These are phyloP conservation scores for Euplexia lucipara DNA, from an alignment of 2,888 invertebrate genomes.

Conservation along the genomic window DNA sequence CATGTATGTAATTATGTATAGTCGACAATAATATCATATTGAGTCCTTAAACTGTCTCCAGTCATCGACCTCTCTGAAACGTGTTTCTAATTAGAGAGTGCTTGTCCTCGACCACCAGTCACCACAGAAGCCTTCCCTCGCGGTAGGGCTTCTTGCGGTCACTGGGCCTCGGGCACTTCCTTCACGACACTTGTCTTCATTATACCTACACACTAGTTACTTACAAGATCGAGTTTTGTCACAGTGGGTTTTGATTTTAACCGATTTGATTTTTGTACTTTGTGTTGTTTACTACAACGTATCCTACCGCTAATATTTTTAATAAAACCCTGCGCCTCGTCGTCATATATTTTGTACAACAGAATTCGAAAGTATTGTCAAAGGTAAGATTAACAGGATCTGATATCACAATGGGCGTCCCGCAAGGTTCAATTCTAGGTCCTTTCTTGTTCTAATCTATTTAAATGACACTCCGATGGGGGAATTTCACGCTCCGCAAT, in stretches of 20 bases:
- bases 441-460: too few relatives aligned
- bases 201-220: constrained; percentile 12
- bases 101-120: constrained; percentile 67
- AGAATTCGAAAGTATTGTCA: too few relatives aligned
- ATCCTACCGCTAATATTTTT: background rate
- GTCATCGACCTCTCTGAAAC: constrained; percentile 66
- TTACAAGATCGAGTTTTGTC: constrained; percentile 26
- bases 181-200: constrained; percentile 74
- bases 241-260: constrained; percentile 5
- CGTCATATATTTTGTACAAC: too few relatives aligned
- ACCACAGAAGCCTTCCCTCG: constrained; percentile 71
- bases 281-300: background rate
- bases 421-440: too few relatives aligned
- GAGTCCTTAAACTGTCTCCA: constrained; percentile 23
- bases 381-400: too few relatives aligned
- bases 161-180: constrained; percentile 78
- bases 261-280: background rate
- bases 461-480: too few relatives aligned
- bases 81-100: constrained; percentile 67
- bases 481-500: too few relatives aligned
- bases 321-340: background rate
- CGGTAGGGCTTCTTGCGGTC: constrained; percentile 88
- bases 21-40: constrained; percentile 35
- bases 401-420: too few relatives aligned
- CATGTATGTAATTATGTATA: too few relatives aligned